Conservation (phyloP, 2,797 vertebrate species). For the Scomberomorus guttatus region DNA sequence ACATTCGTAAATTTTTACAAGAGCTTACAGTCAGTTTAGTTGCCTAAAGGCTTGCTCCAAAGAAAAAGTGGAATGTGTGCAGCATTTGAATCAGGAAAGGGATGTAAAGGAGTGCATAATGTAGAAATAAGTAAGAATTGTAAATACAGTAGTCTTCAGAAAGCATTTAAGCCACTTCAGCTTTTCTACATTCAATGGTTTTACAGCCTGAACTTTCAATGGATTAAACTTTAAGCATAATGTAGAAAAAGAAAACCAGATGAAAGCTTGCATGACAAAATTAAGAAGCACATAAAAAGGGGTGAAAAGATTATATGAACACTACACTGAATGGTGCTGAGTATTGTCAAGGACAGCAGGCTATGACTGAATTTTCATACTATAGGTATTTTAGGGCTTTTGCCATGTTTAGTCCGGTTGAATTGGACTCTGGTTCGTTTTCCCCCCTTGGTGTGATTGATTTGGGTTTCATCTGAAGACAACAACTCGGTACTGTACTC, state of each 20-base stretch:
- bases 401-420: too few relatives aligned
- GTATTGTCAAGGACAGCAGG: neutral
- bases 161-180: neutral
- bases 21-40: constrained; percentile 7
- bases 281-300: neutral
- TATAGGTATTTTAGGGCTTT: too few relatives aligned
- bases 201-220: neutral
- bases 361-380: constrained; percentile 9
- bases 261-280: too few relatives aligned
- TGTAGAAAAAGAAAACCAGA: neutral
- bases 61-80: constrained; percentile 9
- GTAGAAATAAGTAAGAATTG: neutral
- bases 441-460: too few relatives aligned
- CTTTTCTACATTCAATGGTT: neutral
- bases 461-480: too few relatives aligned
- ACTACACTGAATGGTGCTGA: neutral
- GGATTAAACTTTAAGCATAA: neutral
- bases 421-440: too few relatives aligned
- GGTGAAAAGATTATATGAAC: neutral
- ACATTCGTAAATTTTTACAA: constrained; percentile 19
- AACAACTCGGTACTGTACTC: too few relatives aligned
- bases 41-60: constrained; percentile 13
- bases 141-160: neutral
- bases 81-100: constrained; percentile 17
- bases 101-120: neutral